Evolutionary conservation across 2,113 vertebrate species (phyloP).

Genomic region (Caranx melampygus): DNA sequence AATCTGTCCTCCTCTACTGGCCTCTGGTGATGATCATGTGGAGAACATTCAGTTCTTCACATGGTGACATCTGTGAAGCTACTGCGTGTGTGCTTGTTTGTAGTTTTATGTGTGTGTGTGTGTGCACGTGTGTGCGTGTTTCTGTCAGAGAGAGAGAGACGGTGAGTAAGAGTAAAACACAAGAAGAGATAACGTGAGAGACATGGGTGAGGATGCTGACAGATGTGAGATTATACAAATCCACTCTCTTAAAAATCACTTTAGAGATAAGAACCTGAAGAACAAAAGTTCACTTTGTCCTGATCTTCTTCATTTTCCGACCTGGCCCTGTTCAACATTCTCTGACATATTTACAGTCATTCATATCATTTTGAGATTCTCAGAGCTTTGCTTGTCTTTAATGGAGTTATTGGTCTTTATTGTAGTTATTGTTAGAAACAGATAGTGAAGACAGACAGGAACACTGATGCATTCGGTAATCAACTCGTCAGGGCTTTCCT

Average conservation of each 20-base stretch:
- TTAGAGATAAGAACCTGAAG: constrained; percentile 31
- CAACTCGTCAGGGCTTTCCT: no score
- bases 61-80: no score
- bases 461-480: no score
- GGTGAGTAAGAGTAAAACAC: constrained; percentile 13
- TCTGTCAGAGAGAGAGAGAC: background rate
- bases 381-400: no score
- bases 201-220: constrained; percentile 21
- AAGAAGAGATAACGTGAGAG: constrained; percentile 18
- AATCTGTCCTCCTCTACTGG: no score
- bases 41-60: no score
- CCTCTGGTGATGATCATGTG: no score
- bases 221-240: constrained; percentile 42
- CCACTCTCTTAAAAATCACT: constrained; percentile 30
- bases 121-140: background rate
- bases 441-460: no score
- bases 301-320: constrained; percentile 9
- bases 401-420: no score
- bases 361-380: no score
- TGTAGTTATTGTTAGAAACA: no score
- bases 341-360: background rate
- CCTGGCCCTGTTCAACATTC: background rate
- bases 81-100: background rate
- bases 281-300: background rate
- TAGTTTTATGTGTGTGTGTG: constrained; percentile 10